These are phyloP conservation scores for Brassicogethes aeneus DNA, from an alignment of 2,888 invertebrate genomes.

Conservation along the genomic window DNA sequence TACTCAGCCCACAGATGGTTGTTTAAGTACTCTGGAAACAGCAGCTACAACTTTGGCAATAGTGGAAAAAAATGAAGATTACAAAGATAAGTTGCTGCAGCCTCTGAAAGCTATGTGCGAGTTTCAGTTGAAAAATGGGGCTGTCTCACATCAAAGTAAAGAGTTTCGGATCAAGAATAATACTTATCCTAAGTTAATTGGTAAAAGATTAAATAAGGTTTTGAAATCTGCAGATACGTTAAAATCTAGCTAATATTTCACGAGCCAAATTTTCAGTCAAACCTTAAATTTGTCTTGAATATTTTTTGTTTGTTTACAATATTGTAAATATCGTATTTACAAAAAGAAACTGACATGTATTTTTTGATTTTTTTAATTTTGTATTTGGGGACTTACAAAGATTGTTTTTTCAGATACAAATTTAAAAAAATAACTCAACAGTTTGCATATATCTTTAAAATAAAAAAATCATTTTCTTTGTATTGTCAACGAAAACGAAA, in stretches of 20 bases:
- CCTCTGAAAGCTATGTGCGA: slow-evolving; percentile 78
- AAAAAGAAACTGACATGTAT: slow-evolving; percentile 3
- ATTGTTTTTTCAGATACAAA: too few species aligned
- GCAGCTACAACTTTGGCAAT: slow-evolving; percentile 71
- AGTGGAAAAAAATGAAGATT: slow-evolving; percentile 60
- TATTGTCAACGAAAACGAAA: too few species aligned
- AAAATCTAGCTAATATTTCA: too few species aligned
- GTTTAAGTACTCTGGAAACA: slow-evolving; percentile 83
- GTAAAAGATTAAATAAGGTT: slow-evolving; percentile 61
- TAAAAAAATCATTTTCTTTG: too few species aligned
- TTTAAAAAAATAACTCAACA: too few species aligned
- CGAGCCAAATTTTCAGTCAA: too few species aligned
- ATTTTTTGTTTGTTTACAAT: too few species aligned
- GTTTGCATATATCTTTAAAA: too few species aligned
- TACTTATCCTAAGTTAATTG: slow-evolving; percentile 70
- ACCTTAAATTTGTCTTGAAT: too few species aligned
- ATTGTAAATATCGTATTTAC: too few species aligned
- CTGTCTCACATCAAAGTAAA: slow-evolving; percentile 88
- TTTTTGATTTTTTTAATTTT: too few species aligned
- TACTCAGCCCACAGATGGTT: slow-evolving; percentile 87
- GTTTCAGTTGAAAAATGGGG: slow-evolving; percentile 84
- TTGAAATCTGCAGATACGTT: slow-evolving; percentile 35
- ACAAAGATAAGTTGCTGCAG: slow-evolving; percentile 58
- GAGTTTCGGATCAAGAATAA: slow-evolving; percentile 76
- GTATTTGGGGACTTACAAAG: too few species aligned